These are phyloP conservation scores for Arctopsyche grandis DNA, from an alignment of 1,140 invertebrate genomes.

Conservation along the genomic window DNA sequence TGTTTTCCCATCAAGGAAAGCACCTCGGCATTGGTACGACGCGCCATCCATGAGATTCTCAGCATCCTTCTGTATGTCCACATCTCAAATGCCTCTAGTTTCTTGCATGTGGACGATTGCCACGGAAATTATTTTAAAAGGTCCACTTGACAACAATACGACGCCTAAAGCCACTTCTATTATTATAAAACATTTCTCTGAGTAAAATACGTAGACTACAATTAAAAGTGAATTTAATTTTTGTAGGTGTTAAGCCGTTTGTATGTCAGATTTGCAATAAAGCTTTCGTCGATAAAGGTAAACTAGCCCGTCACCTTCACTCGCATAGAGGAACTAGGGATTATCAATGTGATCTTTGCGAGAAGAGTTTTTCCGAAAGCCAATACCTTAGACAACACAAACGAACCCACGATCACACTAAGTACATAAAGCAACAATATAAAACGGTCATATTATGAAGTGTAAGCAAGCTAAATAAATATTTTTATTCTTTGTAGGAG, in stretches of 20 bases:
- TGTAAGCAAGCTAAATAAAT: neutral
- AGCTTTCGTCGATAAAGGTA: conserved; percentile 53
- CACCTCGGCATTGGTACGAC: too few relatives aligned
- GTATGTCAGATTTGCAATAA: conserved; percentile 52
- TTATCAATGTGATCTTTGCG: conserved; percentile 52
- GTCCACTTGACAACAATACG: too few relatives aligned
- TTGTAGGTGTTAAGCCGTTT: conserved; percentile 53
- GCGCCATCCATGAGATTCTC: too few relatives aligned
- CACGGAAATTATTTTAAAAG: too few relatives aligned
- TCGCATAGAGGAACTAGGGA: conserved; percentile 48
- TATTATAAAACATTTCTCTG: neutral
- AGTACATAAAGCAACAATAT: conserved; percentile 34
- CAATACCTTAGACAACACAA: conserved; percentile 53
- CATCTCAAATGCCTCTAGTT: too few relatives aligned
- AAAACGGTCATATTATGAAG: neutral
- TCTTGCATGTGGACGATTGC: too few relatives aligned
- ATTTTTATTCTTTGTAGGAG: conserved; percentile 41
- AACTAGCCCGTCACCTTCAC: conserved; percentile 50
- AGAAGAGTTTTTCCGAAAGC: conserved; percentile 52
- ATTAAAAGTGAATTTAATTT: neutral
- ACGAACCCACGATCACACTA: conserved; percentile 49
- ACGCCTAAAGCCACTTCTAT: too few relatives aligned
- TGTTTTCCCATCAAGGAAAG: too few relatives aligned
- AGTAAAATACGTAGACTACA: neutral
- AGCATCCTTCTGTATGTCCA: too few relatives aligned